Base-by-base conservation (phyloP, 2,888 invertebrate genomes). In the Bellardia bayeri region DNA sequence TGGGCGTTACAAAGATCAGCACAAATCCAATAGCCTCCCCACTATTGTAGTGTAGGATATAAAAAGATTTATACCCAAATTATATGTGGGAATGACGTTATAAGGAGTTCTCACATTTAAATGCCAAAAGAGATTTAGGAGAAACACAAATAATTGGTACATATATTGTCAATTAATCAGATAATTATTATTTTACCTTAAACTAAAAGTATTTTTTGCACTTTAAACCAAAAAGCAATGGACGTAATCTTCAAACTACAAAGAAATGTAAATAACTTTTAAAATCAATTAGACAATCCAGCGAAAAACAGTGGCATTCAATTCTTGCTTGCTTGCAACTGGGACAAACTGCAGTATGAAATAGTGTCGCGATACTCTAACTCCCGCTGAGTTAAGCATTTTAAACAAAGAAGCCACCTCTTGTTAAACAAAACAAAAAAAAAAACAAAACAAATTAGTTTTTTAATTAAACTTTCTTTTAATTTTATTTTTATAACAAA, bases 401-500 rank as follows among this genome's bases (percentile, higher is more conserved):
- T 66, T 23, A 40, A 64, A 9, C 40, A 64, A 64, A 64, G 11
- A 40, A 16, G 13, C 66, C 16, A 45, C 16, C 13, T 61, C 2
- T 42, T 45, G 42, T 45, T 42, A 9, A 45, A 45, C 16, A 42
- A 42, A 66, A 11, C 3, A 42, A 66, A 40, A 66, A 11, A 11
- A 42, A 66, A 40, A 40, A 2, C 2, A 42, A 45, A 45, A 66
- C 23, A 23, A 45, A 66, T 66, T 66, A 66, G 45, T 23, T 66
- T 66, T 66, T 42, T 66, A 56, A 56, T 72, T 72, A 72, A 71
- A 56, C 40, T 16, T 72, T 72, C 13, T 40, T 56, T 72, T 16
- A 56, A 14, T 6, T 30, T 51, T n/a, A 4, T 11, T 56, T 13
- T 45, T 68, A 45, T 11, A 37, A 71, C 8, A 7, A 49, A 71